Evolutionary conservation across 2,888 invertebrate species (phyloP).

Genomic region (Pelosia muscerda): DNA sequence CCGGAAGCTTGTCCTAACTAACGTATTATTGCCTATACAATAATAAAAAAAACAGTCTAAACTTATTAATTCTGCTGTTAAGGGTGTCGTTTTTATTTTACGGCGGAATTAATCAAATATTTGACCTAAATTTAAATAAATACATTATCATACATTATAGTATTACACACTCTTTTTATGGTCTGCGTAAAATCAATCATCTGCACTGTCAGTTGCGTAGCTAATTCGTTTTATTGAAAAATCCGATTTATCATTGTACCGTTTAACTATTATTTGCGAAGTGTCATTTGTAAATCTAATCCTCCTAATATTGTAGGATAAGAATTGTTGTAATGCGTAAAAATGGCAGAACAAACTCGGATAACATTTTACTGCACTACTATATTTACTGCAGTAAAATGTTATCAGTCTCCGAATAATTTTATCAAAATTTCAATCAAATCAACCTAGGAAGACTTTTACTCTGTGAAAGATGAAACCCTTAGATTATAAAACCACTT

Average conservation of each 20-base stretch:
- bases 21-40: neutral
- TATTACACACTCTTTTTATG: slow-evolving; percentile 12
- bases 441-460: too few relatives aligned
- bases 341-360: too few relatives aligned
- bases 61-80: neutral
- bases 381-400: too few relatives aligned
- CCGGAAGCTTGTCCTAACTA: neutral
- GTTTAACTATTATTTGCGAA: slow-evolving; percentile 17
- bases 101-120: neutral
- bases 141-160: neutral
- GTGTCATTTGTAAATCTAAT: slow-evolving; percentile 38
- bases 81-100: neutral
- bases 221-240: slow-evolving; percentile 34
- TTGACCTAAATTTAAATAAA: neutral
- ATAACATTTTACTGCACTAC: too few relatives aligned
- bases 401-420: too few relatives aligned
- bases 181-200: slow-evolving; percentile 13
- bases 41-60: neutral
- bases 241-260: slow-evolving; percentile 35
- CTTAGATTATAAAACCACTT: too few relatives aligned
- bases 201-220: slow-evolving; percentile 14
- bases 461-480: too few relatives aligned
- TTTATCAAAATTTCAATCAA: too few relatives aligned
- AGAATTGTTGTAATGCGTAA: too few relatives aligned
- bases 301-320: too few relatives aligned